Percentiles rank a stretch among this genome's conserved stretches.
phyloP scores from a whole-genome alignment of 2,113 vertebrate genomes.

The Athene cunicularia region DNA sequence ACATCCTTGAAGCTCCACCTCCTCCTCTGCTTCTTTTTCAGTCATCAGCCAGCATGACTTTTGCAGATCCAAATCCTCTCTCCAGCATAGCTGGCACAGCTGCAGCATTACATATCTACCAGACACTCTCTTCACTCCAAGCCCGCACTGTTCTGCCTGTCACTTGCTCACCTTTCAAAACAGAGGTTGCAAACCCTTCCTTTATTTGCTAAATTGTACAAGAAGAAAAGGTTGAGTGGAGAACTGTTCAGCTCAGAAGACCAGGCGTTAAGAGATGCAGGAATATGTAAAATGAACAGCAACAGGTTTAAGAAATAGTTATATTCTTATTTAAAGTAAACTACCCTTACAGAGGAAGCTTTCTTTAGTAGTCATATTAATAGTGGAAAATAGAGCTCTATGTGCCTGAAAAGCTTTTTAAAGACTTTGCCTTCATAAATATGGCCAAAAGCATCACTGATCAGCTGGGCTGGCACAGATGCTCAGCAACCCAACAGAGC shows the following conservation, averaged over 20 bases:
- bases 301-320: neutral
- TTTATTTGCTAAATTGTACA: neutral
- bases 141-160: neutral
- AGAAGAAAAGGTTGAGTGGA: neutral
- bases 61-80: neutral
- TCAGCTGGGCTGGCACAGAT: neutral
- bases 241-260: neutral
- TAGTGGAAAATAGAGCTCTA: neutral
- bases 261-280: neutral
- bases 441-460: neutral
- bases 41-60: neutral
- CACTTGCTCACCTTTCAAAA: neutral
- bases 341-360: neutral
- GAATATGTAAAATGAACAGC: neutral
- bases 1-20: neutral
- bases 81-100: neutral
- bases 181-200: neutral
- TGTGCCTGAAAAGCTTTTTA: neutral
- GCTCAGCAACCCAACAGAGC: neutral
- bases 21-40: neutral
- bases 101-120: neutral
- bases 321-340: neutral
- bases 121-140: neutral
- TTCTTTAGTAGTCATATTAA: neutral
- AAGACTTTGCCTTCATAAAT: neutral